Evolutionary conservation across 2,113 vertebrate species (phyloP).

Genomic region (Bostrychus sinensis): DNA sequence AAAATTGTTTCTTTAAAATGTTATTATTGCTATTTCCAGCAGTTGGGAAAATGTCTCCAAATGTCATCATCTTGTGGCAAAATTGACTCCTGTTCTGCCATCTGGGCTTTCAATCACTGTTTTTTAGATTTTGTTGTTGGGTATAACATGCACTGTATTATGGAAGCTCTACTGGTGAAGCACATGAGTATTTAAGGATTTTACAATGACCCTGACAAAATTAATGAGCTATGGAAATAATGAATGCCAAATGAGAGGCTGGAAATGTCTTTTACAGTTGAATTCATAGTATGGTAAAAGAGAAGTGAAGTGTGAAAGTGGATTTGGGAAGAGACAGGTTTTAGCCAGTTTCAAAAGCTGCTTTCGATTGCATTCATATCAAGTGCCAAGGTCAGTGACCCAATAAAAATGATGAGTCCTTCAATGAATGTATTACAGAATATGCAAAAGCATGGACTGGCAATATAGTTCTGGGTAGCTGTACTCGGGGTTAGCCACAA

Average conservation of each 20-base stretch:
- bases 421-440: neutral
- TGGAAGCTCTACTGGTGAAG: neutral
- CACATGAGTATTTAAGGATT: neutral
- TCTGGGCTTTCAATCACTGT: neutral
- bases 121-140: neutral
- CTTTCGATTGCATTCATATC: slow-evolving; percentile 5
- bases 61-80: neutral
- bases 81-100: neutral
- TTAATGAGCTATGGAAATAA: slow-evolving; percentile 9
- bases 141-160: neutral
- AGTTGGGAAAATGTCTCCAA: neutral
- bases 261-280: neutral
- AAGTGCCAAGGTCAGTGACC: slow-evolving; percentile 6
- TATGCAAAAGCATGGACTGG: neutral
- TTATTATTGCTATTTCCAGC: neutral
- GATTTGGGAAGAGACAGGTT: neutral
- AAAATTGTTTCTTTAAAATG: neutral
- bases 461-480: neutral
- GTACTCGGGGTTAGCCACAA: neutral
- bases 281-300: slow-evolving; percentile 4
- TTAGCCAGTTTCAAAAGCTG: neutral
- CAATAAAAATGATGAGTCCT: neutral
- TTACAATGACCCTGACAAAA: neutral
- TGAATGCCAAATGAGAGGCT: neutral
- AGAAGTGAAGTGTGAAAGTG: slow-evolving; percentile 7